Percentiles rank a stretch among this genome's conserved stretches.
These are phyloP conservation scores for Psophia crepitans DNA, from an alignment of 2,113 vertebrate species.

Conservation along the genomic window DNA sequence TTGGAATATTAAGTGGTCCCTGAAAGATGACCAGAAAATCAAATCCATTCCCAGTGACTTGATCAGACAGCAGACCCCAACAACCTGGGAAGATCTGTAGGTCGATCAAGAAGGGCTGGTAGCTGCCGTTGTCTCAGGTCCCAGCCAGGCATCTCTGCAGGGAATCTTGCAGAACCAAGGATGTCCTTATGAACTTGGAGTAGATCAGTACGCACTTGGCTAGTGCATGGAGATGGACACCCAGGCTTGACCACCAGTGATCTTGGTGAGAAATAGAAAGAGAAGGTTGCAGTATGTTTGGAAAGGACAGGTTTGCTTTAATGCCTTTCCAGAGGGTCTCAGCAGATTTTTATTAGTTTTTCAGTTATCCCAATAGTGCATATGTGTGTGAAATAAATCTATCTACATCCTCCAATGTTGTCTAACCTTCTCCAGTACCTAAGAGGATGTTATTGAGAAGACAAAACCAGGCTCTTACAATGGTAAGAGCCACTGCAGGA, in stretches of 20 bases:
- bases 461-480: neutral
- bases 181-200: neutral
- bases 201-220: neutral
- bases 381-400: neutral
- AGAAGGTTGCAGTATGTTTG: neutral
- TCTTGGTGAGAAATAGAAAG: neutral
- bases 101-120: neutral
- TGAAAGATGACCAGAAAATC: neutral
- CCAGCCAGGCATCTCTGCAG: neutral
- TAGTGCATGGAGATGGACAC: rapidly evolving
- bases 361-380: rapidly evolving
- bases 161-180: neutral
- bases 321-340: neutral
- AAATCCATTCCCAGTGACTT: neutral
- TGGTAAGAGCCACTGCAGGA: neutral
- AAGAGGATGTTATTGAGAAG: neutral
- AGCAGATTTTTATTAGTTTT: neutral
- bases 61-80: neutral
- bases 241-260: neutral
- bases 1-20: neutral
- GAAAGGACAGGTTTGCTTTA: neutral
- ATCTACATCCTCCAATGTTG: neutral
- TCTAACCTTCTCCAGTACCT: neutral
- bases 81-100: neutral
- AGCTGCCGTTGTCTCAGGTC: neutral